phyloP scores from a whole-genome alignment of 2,888 invertebrate species.

The Scaptomyza caliginosa region DNA sequence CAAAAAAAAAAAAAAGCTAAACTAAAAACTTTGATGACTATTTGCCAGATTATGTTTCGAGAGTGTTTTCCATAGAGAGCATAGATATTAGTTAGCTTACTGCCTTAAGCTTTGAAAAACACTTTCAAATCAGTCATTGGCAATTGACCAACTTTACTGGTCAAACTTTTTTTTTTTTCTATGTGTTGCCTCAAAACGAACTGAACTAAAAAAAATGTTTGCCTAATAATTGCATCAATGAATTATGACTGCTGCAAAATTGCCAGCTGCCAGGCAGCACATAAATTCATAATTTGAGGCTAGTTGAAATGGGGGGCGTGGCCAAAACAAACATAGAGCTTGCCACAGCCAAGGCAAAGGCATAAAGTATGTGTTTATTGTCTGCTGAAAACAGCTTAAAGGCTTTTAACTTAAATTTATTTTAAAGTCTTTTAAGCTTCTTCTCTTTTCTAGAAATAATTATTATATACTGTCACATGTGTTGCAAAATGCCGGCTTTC shows the following conservation, averaged over 20 bases:
- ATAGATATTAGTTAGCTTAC: slow-evolving; percentile 45
- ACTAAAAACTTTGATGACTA: slow-evolving; percentile 55
- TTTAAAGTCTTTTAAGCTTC: too few relatives aligned
- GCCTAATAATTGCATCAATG: slow-evolving; percentile 66
- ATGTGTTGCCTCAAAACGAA: slow-evolving; percentile 45
- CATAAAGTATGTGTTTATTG: slow-evolving; percentile 67
- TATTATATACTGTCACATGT: slow-evolving; percentile 29
- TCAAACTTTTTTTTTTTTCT: slow-evolving; percentile 30
- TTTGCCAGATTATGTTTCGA: slow-evolving; percentile 51
- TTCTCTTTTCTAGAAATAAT: too few relatives aligned
- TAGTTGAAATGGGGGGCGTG: neutral
- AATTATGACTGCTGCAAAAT: slow-evolving; percentile 67
- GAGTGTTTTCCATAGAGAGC: slow-evolving; percentile 23
- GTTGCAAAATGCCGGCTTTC: slow-evolving; percentile 22
- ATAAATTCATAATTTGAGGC: slow-evolving; percentile 56
- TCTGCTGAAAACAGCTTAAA: slow-evolving; percentile 27
- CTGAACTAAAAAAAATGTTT: too few relatives aligned
- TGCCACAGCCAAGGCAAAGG: too few relatives aligned
- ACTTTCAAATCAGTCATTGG: slow-evolving; percentile 18
- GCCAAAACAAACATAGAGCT: too few relatives aligned
- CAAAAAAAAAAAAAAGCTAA: too few relatives aligned
- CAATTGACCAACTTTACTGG: slow-evolving; percentile 41
- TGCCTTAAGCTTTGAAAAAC: slow-evolving; percentile 39
- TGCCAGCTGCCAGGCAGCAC: slow-evolving; percentile 49
- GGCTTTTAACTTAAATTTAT: slow-evolving; percentile 22